These are phyloP conservation scores for Nyctibius bracteatus DNA, from an alignment of 2,113 vertebrate genomes.

Conservation along the genomic window DNA sequence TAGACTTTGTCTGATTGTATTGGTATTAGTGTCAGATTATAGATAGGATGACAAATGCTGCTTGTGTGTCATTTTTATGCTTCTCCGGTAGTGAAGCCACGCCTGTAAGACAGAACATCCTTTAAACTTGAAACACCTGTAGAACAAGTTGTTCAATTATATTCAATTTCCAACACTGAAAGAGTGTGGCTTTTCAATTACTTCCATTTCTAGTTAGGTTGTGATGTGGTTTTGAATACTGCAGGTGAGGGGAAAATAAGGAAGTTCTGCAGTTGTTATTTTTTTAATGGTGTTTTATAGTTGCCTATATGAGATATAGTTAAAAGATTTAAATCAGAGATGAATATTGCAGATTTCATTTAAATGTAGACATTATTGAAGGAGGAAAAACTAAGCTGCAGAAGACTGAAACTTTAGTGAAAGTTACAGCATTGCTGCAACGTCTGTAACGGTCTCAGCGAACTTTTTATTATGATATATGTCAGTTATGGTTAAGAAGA, in stretches of 20 bases:
- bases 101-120: conserved; percentile 34
- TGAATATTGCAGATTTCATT: neutral
- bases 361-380: neutral
- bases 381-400: neutral
- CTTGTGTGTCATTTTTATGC: neutral
- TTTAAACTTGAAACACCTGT: conserved; percentile 57
- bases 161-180: neutral
- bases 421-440: neutral
- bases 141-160: conserved; percentile 47
- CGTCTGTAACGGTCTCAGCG: neutral
- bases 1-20: neutral
- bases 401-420: neutral
- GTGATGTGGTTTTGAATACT: conserved; percentile 29
- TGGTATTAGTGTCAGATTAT: conserved; percentile 15
- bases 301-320: neutral
- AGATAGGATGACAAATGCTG: conserved; percentile 25
- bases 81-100: neutral
- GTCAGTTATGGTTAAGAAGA: neutral
- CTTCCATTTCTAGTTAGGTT: conserved; percentile 28
- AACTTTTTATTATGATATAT: neutral
- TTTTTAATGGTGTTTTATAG: neutral
- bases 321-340: neutral
- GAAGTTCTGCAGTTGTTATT: neutral
- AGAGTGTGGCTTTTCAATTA: conserved; percentile 42
- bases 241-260: conserved; percentile 38